phyloP scores from a whole-genome alignment of 1,140 invertebrate species.

The Drosophila pallidifrons region DNA sequence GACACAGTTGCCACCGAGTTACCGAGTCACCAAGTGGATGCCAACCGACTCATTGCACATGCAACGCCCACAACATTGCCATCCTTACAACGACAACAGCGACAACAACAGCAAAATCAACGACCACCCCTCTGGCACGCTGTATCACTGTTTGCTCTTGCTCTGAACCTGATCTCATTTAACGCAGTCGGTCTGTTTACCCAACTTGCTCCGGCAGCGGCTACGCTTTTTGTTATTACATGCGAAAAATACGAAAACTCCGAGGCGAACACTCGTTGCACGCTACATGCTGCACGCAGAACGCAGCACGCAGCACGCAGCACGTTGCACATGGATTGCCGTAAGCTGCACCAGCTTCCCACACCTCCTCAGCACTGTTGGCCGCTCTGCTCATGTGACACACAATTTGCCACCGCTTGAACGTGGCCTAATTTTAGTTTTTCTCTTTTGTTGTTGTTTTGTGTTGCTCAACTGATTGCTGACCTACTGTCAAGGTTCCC shows the following conservation, averaged over 20 bases:
- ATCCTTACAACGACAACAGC: slow-evolving; percentile 1
- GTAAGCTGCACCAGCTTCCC: background rate
- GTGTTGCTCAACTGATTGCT: slow-evolving; percentile 34
- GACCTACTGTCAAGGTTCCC: slow-evolving; percentile 31
- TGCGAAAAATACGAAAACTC: slow-evolving; percentile 50
- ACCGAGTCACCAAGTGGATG: slow-evolving; percentile 5
- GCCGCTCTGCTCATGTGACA: slow-evolving; percentile 7
- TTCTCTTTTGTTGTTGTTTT: slow-evolving; percentile 21
- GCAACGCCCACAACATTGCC: slow-evolving; percentile 49
- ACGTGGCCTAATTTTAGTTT: slow-evolving; percentile 67
- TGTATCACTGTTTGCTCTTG: slow-evolving; percentile 25
- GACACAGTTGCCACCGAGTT: slow-evolving; percentile 59
- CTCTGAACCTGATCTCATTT: slow-evolving; percentile 73
- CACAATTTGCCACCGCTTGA: slow-evolving; percentile 55
- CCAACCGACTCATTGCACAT: slow-evolving; percentile 51
- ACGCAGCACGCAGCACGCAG: slow-evolving; percentile 18
- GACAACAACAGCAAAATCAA: too few species aligned
- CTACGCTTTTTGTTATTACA: slow-evolving; percentile 62
- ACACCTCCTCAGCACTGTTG: background rate
- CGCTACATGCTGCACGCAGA: slow-evolving; percentile 32
- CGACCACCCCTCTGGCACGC: background rate
- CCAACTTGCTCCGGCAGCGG: slow-evolving; percentile 51
- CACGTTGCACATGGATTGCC: slow-evolving; percentile 61
- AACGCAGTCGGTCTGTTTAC: slow-evolving; percentile 65
- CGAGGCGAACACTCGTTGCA: slow-evolving; percentile 38